Base-by-base conservation (phyloP, 2,888 invertebrate genomes). In the Reticulitermes lucifugus region DNA sequence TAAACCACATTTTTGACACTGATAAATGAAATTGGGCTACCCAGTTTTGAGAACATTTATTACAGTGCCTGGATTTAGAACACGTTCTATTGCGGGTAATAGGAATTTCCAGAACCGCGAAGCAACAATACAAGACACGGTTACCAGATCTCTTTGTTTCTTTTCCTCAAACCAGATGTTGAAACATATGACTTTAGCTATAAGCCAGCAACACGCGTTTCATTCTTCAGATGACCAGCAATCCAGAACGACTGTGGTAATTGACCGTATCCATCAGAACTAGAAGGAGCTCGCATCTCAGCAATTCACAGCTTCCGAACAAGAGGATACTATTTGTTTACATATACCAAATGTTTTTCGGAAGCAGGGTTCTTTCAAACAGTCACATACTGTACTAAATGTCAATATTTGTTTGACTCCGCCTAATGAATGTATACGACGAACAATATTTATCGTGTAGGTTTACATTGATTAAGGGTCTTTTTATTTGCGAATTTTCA, bases 201-300 rank as follows among this genome's bases (percentile, higher is more conserved):
- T 35, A 73, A 73, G 73, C 73, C 73, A 41, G 41, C 65, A 25
- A n/a, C 7, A 65, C 2, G 41, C 41, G 41, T 41, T 73, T 41
- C 73, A 73, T 73, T 73, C 73, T 41, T 73, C 73, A 73, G 73
- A 73, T 41, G 73, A 73, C 41, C 3, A 73, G 73, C 25, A 73
- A 14, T 73, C 73, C 73, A 22, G 41, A 73, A 73, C 73, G 73
- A 73, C 41, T 73, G 73, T 41, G 21, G 5, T 73, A 73, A 35
- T 73, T 35, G 73, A 73, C 73, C 41, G 21, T 18, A 41, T 73
- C 73, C 73, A 73, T 73, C 73, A 73, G 73, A 5, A 41, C 18
- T 25, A 25, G 25, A 25, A 65, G 18, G 25, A 65, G 12, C 65
- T 9, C 65, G 12, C 6, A n/a, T 65, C 25, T n/a, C 25, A 25